A percentile compares a stretch with the other conserved stretches of the same genome.
phyloP scores from a whole-genome alignment of 2,888 invertebrate species.

The Cerceris ruficornis region DNA sequence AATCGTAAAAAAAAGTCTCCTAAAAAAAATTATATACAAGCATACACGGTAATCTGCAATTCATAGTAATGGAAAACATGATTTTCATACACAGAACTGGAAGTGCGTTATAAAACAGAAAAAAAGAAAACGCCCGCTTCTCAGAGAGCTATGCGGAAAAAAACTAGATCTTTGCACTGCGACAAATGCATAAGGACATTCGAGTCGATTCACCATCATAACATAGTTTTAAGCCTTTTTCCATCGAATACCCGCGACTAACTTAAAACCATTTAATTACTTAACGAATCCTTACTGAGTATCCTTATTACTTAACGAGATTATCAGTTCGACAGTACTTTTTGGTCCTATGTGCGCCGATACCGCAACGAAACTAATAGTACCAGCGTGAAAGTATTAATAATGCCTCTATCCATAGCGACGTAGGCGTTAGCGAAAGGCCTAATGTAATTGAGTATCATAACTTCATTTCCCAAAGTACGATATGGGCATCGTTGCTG shows the following conservation, averaged over 20 bases:
- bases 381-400: conserved; percentile 23
- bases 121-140: conserved; percentile 11
- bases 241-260: conserved; percentile 25
- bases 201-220: conserved; percentile 9
- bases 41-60: conserved; percentile 30
- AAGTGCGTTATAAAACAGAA: conserved; percentile 42
- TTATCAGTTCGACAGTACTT: conserved; percentile 52
- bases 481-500: conserved; percentile 93
- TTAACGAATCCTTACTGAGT: conserved; percentile 35
- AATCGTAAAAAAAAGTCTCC: background rate
- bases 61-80: conserved; percentile 32
- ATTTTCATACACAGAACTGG: conserved; percentile 24
- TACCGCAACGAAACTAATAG: conserved; percentile 33
- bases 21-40: conserved; percentile 24
- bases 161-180: conserved; percentile 38
- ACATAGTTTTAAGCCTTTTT: conserved; percentile 15
- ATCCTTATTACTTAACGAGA: conserved; percentile 40
- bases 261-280: conserved; percentile 37
- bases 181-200: conserved; percentile 14
- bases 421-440: conserved; percentile 36
- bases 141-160: conserved; percentile 41
- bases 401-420: conserved; percentile 50
- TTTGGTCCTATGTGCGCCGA: conserved; percentile 62
- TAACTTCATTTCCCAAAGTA: conserved; percentile 94
- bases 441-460: conserved; percentile 80